A percentile compares a stretch with the other conserved stretches of the same genome.
Conservation (phyloP, 2,113 vertebrate species). For the Acrocephalus kingi region DNA sequence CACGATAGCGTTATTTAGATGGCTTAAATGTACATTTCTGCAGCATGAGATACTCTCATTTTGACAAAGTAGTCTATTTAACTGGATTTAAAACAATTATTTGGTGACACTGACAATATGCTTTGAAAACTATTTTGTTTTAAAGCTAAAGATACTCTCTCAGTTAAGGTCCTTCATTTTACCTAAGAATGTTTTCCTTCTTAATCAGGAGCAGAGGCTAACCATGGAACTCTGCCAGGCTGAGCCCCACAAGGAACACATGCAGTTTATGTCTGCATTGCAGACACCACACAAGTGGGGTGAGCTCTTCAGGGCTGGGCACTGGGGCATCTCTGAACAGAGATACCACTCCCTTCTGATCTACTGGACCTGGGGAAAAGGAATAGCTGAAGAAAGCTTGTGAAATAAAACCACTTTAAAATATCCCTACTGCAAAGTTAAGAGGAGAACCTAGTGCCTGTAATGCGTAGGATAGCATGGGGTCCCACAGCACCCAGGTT, state of each 20-base stretch:
- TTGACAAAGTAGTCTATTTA: background rate
- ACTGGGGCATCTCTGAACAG: background rate
- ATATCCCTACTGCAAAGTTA: background rate
- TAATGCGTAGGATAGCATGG: background rate
- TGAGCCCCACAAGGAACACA: background rate
- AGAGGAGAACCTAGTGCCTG: background rate
- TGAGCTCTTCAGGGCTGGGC: background rate
- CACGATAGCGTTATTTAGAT: background rate
- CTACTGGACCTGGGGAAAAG: background rate
- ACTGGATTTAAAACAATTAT: background rate
- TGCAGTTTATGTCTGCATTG: background rate
- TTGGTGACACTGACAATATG: background rate
- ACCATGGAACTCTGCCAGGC: background rate
- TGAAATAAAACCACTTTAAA: background rate
- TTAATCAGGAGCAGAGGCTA: background rate
- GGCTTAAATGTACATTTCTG: background rate
- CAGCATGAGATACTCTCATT: background rate
- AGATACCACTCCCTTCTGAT: background rate
- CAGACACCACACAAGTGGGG: background rate
- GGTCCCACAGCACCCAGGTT: background rate
- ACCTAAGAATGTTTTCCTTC: background rate
- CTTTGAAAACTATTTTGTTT: background rate
- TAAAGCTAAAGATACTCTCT: background rate
- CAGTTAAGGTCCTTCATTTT: background rate
- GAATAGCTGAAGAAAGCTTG: background rate